phyloP scores from a whole-genome alignment of 2,888 invertebrate species.

The Leptothorax acervorum region DNA sequence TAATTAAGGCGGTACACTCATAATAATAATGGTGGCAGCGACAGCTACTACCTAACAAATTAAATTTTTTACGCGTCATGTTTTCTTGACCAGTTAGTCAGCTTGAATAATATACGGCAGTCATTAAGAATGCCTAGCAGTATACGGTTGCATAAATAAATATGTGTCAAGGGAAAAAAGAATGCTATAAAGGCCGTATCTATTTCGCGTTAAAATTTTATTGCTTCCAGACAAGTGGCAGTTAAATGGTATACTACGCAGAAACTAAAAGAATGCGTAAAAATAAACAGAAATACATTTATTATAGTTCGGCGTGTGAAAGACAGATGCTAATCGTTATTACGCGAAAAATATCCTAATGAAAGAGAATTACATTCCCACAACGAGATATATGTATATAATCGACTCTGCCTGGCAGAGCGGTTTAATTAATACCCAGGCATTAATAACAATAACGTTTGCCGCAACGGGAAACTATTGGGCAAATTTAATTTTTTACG shows the following conservation, averaged over 20 bases:
- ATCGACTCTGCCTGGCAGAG: neutral
- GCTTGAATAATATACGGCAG: constrained; percentile 35
- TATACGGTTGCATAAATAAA: constrained; percentile 39
- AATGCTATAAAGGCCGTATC: neutral
- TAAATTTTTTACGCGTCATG: constrained; percentile 41
- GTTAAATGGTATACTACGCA: neutral
- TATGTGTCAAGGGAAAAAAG: constrained; percentile 38
- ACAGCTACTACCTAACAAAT: constrained; percentile 44
- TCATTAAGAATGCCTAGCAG: constrained; percentile 26
- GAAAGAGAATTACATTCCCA: constrained; percentile 7
- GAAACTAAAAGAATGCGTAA: neutral
- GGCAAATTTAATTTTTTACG: constrained; percentile 75
- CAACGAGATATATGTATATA: neutral
- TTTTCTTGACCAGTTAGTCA: constrained; percentile 43
- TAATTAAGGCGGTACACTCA: constrained; percentile 38
- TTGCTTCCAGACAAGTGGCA: neutral
- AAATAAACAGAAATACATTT: neutral
- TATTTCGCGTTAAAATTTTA: constrained; percentile 5
- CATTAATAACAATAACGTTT: constrained; percentile 76
- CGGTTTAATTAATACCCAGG: constrained; percentile 72
- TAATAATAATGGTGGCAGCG: constrained; percentile 29
- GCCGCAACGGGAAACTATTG: constrained; percentile 66
- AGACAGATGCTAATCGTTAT: neutral
- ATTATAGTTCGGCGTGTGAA: neutral
- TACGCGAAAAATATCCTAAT: constrained; percentile 21